Base-by-base conservation (phyloP, 2,888 invertebrate species). In the Cyaniris semiargus region DNA sequence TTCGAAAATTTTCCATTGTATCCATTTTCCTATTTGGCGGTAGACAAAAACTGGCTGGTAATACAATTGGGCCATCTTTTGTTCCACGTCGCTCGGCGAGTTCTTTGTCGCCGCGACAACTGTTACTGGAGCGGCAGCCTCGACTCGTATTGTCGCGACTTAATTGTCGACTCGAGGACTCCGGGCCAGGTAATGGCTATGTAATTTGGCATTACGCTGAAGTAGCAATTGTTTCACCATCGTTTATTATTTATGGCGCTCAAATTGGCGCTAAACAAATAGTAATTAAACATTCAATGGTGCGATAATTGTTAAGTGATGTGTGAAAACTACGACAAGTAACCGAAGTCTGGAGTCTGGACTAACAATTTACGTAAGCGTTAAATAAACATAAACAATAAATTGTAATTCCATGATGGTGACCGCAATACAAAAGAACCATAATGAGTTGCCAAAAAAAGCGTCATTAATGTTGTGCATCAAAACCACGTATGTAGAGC, bases 101-200 rank as follows among this genome's bases (percentile, higher is more conserved):
- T 82, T 85, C 85, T 84, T 82, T 81, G 81, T 83, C 83, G 83
- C 82, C 85, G 87, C 82, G 88, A 87, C 89, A 86, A 88, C 89
- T 88, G 89, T 87, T 88, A 85, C 88, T 85, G 85, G 86, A 85
- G 83, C 89, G 89, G 88, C 87, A 87, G 85, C 3, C 44, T 84
- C 84, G 88, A 87, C 87, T 85, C 85, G 84, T 87, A 88, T 89
- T 90, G 89, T 89, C 85, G 87, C 85, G 83, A 81, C 81, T 81
- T 89, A 88, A 90, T 90, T 89, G 88, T 89, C 87, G 85, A 86
- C 85, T 85, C 81, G 84, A 87, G 88, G 86, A 86, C 83, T 84
- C 53, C 53, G 18, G 53, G 15, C 53, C 53, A 86, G 83, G 84
- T 88, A 88, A 87, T 87, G 85, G 86, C 85, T 76, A 81, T 77